Base-by-base conservation (phyloP, 2,797 vertebrate genomes). In the Poeciliopsis presidionis region DNA sequence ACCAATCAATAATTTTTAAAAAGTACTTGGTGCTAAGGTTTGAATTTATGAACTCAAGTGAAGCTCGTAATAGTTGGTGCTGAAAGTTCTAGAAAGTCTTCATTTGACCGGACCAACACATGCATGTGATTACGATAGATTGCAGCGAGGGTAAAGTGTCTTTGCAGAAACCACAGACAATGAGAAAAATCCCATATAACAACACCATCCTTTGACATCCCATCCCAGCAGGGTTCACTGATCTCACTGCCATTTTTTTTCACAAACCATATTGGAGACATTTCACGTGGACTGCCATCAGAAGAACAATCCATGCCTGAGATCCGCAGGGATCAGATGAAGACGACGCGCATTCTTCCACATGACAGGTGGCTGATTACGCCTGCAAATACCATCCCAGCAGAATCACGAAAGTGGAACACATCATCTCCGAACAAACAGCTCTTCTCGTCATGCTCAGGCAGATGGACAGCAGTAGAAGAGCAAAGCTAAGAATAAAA, bases 401-500 rank as follows among this genome's bases (percentile, higher is more conserved):
- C 8, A 63, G 41, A 76, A 77, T 78, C 46, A 1, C 7, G 30
- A 43, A 74, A 39, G 22, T n/a, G n/a, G 5, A 78, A 47, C 70
- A 2, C 30, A 78, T 75, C 77, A 72, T 75, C 75, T 71, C 65
- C 4, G 14, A 81, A 74, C 39, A 82, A 88, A 87, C 77, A 85
- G 71, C 7, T 77, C 46, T 20, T 70, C 76, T 55, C 65, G 36
- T 46, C 70, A 53, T 49, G 43, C 55, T 76, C 53, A 53, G 71
- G 67, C 84, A 90, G 87, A 87, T 86, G 85, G 85, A 78, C 46
- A 6, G 12, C 78, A 71, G 59, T 2, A 51, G 63, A 84, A 65
- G 71, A 82, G 43, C 18, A 9, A 9, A 73, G 67, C 70, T 61
- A 63, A 73, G 82, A 83, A 77, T 72, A 83, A 80, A 72, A 85